Evolutionary conservation across 1,140 invertebrate species (phyloP), one percentile per base, ranked within the genome.

Genomic region (Hormaphis cornu): DNA sequence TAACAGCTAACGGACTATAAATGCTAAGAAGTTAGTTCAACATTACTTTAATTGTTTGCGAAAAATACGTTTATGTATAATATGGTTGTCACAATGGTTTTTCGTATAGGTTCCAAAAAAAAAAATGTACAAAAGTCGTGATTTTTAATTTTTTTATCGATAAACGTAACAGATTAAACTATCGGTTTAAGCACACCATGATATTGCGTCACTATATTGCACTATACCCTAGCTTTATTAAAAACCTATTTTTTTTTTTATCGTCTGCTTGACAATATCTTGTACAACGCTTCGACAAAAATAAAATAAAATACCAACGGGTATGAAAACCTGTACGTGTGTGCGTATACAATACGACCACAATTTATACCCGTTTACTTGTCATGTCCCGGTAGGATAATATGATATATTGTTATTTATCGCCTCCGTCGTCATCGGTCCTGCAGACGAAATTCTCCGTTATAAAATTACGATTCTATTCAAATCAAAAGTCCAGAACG

Each of bases 401-500:
- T 33, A n/a, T n/a, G n/a, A n/a, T n/a, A n/a, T n/a, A n/a, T n/a
- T 7, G 46, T 61, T 42, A 26, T 61, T 61, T 61, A 44, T 44
- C 58, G 20, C 18, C 52, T 4, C 26, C 26, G 52, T n/a, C 52
- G 52, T 33, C 30, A 9, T 9, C 8, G 26, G 52, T 54, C 28
- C n/a, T n/a, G 16, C 6, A 8, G 30, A 61, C 40, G 58, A 40
- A 42, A 44, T 42, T 26, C 58, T 61, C 22, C 24, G 22, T 61
- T 61, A 61, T 61, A 44, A 44, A 61, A 42, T n/a, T n/a, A n/a
- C n/a, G n/a, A 61, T 61, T 61, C 28, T 42, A 61, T 61, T 61
- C 40, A 61, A 61, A 61, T 61, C 26, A 61, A 61, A 61, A 61
- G 44, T 24, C 35, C 40, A 40, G 35, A 61, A 61, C 58, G 58